Evolutionary conservation across 2,888 invertebrate species (phyloP).

Genomic region (Sisyra terminalis): DNA sequence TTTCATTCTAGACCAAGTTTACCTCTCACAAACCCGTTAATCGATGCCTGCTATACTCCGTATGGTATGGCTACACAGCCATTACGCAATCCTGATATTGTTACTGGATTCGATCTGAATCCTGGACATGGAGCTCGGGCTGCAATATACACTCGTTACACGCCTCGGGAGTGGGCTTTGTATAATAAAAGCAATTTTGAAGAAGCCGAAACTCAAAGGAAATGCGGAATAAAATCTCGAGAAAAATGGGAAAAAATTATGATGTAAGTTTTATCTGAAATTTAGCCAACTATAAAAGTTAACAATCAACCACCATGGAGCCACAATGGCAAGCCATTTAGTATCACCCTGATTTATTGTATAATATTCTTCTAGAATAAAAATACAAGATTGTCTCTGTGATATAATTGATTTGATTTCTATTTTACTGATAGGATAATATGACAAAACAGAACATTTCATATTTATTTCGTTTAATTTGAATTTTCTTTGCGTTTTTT

Average conservation of each 20-base stretch:
- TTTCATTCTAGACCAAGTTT: slow-evolving; percentile 36
- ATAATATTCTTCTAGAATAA: too few relatives aligned
- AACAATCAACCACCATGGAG: too few relatives aligned
- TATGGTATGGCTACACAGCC: slow-evolving; percentile 58
- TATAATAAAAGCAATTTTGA: slow-evolving; percentile 61
- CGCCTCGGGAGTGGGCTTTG: slow-evolving; percentile 84
- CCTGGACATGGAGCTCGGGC: slow-evolving; percentile 69
- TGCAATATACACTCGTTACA: slow-evolving; percentile 77
- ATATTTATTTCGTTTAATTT: too few relatives aligned
- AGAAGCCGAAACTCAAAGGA: slow-evolving; percentile 72
- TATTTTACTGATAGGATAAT: too few relatives aligned
- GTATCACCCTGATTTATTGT: too few relatives aligned
- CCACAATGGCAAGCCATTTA: too few relatives aligned
- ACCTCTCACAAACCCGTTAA: slow-evolving; percentile 55
- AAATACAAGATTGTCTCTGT: too few relatives aligned
- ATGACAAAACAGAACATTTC: too few relatives aligned
- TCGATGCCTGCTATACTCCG: slow-evolving; percentile 51
- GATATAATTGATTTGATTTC: too few relatives aligned
- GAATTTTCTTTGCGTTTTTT: too few relatives aligned
- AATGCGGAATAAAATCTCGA: slow-evolving; percentile 59
- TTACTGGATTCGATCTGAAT: slow-evolving; percentile 67
- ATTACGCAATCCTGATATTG: slow-evolving; percentile 63
- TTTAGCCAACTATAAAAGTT: too few relatives aligned
- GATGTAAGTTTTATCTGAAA: too few relatives aligned
- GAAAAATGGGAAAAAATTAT: slow-evolving; percentile 63